Percentiles rank a stretch among this genome's conserved stretches.
These are phyloP conservation scores for Elephantulus edwardii DNA, from an alignment of 2,113 vertebrate species.

Conservation along the genomic window DNA sequence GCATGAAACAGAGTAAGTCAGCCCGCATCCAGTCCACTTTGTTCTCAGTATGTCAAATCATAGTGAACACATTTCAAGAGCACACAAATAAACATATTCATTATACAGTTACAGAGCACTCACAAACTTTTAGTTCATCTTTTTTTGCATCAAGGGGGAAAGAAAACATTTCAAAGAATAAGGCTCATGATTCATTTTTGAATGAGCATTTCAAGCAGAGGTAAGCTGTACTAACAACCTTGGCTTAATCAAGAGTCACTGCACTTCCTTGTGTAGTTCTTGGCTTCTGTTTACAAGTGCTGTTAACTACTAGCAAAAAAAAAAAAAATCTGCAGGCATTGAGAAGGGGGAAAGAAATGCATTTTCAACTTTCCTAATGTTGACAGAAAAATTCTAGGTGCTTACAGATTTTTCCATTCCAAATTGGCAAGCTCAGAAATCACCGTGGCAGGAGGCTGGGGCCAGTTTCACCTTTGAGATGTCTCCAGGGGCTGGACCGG, in stretches of 20 bases:
- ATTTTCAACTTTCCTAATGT: slow-evolving; percentile 9
- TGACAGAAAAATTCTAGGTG: neutral
- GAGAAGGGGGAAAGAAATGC: neutral
- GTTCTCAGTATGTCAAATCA: slow-evolving; percentile 58
- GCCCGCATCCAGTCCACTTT: neutral
- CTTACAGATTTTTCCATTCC: neutral
- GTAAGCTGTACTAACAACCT: slow-evolving; percentile 34
- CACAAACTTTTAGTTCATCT: neutral
- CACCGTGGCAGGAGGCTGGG: neutral
- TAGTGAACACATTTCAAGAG: slow-evolving; percentile 22
- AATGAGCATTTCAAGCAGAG: slow-evolving; percentile 36
- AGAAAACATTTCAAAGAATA: slow-evolving; percentile 6
- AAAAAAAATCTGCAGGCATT: neutral
- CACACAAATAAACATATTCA: neutral
- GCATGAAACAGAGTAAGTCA: slow-evolving; percentile 14
- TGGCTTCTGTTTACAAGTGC: neutral
- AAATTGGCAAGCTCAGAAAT: neutral
- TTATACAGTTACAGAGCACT: neutral
- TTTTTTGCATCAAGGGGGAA: neutral
- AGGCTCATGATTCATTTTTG: slow-evolving; percentile 28
- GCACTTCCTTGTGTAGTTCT: neutral
- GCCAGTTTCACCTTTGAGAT: neutral
- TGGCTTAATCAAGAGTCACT: neutral
- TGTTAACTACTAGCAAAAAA: neutral
- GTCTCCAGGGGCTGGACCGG: neutral